These are phyloP conservation scores for Brachionus plicatilis DNA, from an alignment of 1,140 invertebrate genomes.

Conservation along the genomic window DNA sequence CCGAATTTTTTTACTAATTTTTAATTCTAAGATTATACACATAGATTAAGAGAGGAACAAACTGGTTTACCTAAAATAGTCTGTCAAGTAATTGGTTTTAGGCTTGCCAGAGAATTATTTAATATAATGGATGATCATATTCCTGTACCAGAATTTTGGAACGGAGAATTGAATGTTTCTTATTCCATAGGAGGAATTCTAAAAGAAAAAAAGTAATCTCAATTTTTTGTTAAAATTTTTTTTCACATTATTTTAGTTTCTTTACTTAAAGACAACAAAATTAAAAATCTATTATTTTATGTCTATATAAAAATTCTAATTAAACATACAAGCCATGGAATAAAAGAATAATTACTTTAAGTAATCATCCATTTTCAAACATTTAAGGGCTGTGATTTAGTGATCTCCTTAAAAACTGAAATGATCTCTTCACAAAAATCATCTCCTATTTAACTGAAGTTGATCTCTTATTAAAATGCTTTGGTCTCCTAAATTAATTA, in stretches of 20 bases:
- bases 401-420: not conserved
- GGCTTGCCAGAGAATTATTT: slow-evolving; percentile 19
- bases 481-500: no score
- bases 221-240: not conserved
- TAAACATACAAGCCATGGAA: no score
- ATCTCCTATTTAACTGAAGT: not conserved
- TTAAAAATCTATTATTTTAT: no score
- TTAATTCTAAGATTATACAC: not conserved
- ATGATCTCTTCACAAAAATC: not conserved
- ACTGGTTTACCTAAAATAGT: slow-evolving; percentile 18
- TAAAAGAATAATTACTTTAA: no score
- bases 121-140: not conserved
- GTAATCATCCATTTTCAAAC: no score
- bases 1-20: not conserved
- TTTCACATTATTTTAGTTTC: no score
- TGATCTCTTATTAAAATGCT: no score
- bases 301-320: no score
- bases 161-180: slow-evolving; percentile 53
- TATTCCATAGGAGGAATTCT: slow-evolving; percentile 57
- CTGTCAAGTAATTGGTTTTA: slow-evolving; percentile 10
- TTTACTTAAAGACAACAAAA: no score
- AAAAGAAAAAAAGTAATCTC: slow-evolving; percentile 35
- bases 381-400: no score
- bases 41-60: slow-evolving; percentile 7
- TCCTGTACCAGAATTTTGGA: slow-evolving; percentile 53